phyloP scores from a whole-genome alignment of 2,797 vertebrate genomes.

The Sebastes nivosus region DNA sequence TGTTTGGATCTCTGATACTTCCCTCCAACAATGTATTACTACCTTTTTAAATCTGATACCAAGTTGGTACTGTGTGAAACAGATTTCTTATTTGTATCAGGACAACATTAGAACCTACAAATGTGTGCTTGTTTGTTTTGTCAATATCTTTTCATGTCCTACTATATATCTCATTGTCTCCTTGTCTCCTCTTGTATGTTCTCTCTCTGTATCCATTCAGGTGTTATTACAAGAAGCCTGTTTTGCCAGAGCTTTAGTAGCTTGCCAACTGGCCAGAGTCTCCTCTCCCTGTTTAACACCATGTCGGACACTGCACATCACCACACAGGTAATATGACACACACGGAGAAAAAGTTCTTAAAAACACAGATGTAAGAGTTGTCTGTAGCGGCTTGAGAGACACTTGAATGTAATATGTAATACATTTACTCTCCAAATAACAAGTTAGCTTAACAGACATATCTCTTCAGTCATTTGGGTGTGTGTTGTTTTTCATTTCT shows the following conservation, averaged over 20 bases:
- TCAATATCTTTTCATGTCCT: background rate
- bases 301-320: conserved; percentile 78
- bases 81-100: background rate
- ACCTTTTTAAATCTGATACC: background rate
- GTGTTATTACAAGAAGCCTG: conserved; percentile 50
- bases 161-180: background rate
- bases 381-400: too few species aligned
- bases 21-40: too few species aligned
- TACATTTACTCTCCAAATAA: too few species aligned
- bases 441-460: too few species aligned
- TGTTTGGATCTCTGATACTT: too few species aligned
- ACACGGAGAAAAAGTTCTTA: background rate
- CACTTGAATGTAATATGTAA: too few species aligned
- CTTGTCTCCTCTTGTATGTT: background rate
- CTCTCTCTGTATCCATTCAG: conserved; percentile 43
- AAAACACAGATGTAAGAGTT: fast-evolving
- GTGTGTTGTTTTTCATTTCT: too few species aligned
- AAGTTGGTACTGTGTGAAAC: background rate
- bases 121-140: background rate
- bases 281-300: conserved; percentile 34
- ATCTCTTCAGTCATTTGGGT: too few species aligned
- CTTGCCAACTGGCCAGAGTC: conserved; percentile 35
- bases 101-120: background rate
- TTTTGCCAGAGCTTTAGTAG: conserved; percentile 49
- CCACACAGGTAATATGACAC: conserved; percentile 80